Percentiles rank a stretch among this genome's conserved stretches.
phyloP scores from a whole-genome alignment of 1,140 invertebrate genomes.

The Carposina sasakii region DNA sequence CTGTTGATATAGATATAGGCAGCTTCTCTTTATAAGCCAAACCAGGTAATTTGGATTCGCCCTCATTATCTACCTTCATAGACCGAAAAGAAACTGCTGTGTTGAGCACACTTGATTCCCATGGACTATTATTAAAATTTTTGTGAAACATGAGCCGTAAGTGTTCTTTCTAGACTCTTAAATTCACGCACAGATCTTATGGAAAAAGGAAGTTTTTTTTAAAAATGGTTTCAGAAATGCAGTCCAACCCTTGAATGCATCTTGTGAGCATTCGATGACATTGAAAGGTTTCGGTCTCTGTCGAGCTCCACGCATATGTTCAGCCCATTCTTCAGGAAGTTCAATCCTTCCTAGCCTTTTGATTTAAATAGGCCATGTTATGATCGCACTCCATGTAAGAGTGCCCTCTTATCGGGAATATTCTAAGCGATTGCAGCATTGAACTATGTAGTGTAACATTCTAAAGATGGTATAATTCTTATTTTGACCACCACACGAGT shows the following conservation, averaged over 20 bases:
- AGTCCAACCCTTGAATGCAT: slow-evolving; percentile 19
- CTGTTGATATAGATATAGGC: slow-evolving; percentile 10
- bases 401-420: slow-evolving; percentile 29
- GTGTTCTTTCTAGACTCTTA: slow-evolving; percentile 12
- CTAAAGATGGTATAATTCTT: slow-evolving; percentile 36
- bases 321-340: slow-evolving; percentile 18
- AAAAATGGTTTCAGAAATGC: slow-evolving; percentile 18
- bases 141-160: slow-evolving; percentile 18
- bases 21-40: slow-evolving; percentile 10
- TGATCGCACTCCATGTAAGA: slow-evolving; percentile 31
- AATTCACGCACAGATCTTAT: slow-evolving; percentile 13
- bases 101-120: slow-evolving; percentile 24
- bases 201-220: slow-evolving; percentile 15
- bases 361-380: slow-evolving; percentile 22
- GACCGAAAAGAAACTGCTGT: slow-evolving; percentile 22
- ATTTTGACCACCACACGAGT: slow-evolving; percentile 35
- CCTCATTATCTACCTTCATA: slow-evolving; percentile 19
- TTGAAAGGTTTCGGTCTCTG: slow-evolving; percentile 18
- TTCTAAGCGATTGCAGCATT: slow-evolving; percentile 18
- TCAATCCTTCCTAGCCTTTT: slow-evolving; percentile 18
- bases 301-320: slow-evolving; percentile 18
- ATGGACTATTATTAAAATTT: slow-evolving; percentile 19
- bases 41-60: slow-evolving; percentile 21
- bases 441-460: slow-evolving; percentile 16
- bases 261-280: slow-evolving; percentile 16